Evolutionary conservation across 2,888 invertebrate genomes (phyloP), one percentile per base, ranked within the genome.

Genomic region (Helicoverpa assulta): DNA sequence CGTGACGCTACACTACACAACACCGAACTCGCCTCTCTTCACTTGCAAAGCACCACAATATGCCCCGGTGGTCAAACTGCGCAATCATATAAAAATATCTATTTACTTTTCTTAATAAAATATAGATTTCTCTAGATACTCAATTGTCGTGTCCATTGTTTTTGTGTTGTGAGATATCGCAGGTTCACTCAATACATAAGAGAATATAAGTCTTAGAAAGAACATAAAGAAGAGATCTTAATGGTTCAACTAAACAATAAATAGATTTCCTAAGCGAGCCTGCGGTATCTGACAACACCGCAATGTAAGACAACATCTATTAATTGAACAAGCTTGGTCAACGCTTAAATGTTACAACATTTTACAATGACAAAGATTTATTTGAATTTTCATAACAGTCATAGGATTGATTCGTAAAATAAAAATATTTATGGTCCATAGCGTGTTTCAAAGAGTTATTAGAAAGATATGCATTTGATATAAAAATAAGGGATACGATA

Each of bases 1-100:
- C 75, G 71, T 80, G 78, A 80, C 64, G 26, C 26, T 26, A 56
- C 67, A 88, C 89, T 86, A 88, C 90, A 93, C 92, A 91, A 92
- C 91, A 92, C 86, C 90, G 85, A 89, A 89, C 80, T 80, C 88
- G 75, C 84, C 80, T 85, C 86, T 84, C 80, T 78, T 81, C 84
- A 85, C 84, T 86, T 89, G 89, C 92, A 87, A 93, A 95, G 95
- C 95, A 95, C 95, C 95, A 94, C 92, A 91, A 86, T 88, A 88
- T 86, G 87, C 83, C 75, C 93, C 94, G 95, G 94, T 93, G 94
- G 94, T 90, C 94, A 89, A 89, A 91, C 89, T 87, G 91, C 88
- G 76, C 60, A 70, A 72, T 73, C 73, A 80, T 86, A 87, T 80
- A 88, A 88, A 88, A 88, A 83, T 83, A 83, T 71, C 69, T 43